phyloP scores from a whole-genome alignment of 2,888 invertebrate genomes.

The Andricus curvator region DNA sequence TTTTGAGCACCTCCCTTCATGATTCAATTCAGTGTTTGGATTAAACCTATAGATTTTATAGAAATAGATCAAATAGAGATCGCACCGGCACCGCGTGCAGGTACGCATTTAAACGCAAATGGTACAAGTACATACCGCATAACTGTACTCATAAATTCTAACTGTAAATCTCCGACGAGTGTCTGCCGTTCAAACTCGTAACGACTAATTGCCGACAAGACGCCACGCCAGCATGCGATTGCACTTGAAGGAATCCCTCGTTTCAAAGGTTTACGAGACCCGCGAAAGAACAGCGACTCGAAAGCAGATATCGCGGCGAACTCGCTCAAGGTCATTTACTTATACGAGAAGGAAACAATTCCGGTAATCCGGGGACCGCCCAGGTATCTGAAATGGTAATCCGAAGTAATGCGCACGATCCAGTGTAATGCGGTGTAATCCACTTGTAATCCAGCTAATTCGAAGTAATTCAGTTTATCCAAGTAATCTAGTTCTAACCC shows the following conservation, averaged over 20 bases:
- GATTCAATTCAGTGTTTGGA: slow-evolving; percentile 27
- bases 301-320: not conserved
- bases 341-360: no score
- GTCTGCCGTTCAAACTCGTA: slow-evolving; percentile 54
- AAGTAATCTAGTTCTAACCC: no score
- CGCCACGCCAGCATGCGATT: slow-evolving; percentile 44
- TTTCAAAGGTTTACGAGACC: not conserved
- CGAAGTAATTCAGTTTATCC: no score
- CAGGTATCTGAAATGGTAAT: no score
- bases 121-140: slow-evolving; percentile 53
- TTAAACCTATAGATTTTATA: slow-evolving; percentile 44
- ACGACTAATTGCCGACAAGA: slow-evolving; percentile 60
- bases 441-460: no score
- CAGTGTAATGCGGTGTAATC: no score
- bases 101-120: slow-evolving; percentile 48
- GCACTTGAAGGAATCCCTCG: slow-evolving; percentile 22
- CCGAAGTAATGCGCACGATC: no score
- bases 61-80: slow-evolving; percentile 44
- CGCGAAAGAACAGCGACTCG: not conserved
- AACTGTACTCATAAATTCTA: slow-evolving; percentile 63
- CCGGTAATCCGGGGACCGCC: no score
- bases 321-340: not conserved
- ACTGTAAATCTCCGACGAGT: slow-evolving; percentile 61
- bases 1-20: no score
- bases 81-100: slow-evolving; percentile 46